Evolutionary conservation across 37 sponge, comb jelly and placozoan species (phyloP).

Genomic region (Tethya wilhelma): DNA sequence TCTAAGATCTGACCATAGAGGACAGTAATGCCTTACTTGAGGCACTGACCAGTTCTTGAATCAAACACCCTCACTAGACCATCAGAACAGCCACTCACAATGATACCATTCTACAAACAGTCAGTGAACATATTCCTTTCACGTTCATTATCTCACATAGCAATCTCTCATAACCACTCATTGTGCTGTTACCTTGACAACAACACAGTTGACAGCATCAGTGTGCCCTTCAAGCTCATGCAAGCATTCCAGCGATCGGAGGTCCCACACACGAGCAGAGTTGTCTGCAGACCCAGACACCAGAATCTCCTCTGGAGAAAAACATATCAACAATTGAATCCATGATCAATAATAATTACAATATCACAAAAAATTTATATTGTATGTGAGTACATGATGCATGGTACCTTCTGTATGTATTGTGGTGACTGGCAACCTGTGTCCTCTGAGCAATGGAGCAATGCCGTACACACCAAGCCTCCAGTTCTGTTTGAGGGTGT

Average conservation of each 20-base stretch:
- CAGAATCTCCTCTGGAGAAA: slow-evolving; percentile 34
- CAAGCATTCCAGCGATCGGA: slow-evolving; percentile 37
- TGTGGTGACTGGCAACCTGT: slow-evolving; percentile 62
- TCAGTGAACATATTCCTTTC: not conserved
- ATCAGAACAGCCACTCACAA: slow-evolving; percentile 81
- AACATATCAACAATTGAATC: not conserved
- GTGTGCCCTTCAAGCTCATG: slow-evolving; percentile 71
- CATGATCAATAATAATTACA: not conserved
- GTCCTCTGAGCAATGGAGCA: slow-evolving; percentile 68
- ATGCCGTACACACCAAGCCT: slow-evolving; percentile 56
- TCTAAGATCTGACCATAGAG: not conserved
- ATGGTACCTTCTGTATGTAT: slow-evolving; percentile 79
- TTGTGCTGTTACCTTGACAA: slow-evolving; percentile 48
- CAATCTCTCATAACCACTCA: slow-evolving; percentile 4
- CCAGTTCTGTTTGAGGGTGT: slow-evolving; percentile 73
- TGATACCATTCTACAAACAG: slow-evolving; percentile 42
- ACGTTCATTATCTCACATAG: not conserved
- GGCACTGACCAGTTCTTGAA: slow-evolving; percentile 55
- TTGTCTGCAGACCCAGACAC: slow-evolving; percentile 81
- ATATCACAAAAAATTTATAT: not conserved
- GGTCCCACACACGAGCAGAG: slow-evolving; percentile 72
- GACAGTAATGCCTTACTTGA: slow-evolving; percentile 24
- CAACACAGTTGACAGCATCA: slow-evolving; percentile 75
- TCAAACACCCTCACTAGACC: slow-evolving; percentile 72
- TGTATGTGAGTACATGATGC: slow-evolving; percentile 17